Conservation (phyloP, 1,140 invertebrate species). For the Riptortus pedestris region DNA sequence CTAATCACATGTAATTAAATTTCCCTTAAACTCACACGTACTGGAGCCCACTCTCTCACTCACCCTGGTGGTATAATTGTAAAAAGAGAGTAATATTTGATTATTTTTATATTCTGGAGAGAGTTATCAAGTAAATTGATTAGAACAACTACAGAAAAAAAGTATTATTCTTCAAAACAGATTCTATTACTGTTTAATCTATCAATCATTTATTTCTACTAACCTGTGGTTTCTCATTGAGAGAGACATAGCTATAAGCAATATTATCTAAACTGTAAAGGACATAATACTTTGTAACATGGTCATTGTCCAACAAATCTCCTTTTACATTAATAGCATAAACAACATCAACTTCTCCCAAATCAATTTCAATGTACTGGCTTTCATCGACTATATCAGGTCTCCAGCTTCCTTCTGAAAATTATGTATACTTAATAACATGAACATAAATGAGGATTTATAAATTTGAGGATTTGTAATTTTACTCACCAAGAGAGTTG, state of each 20-base stretch:
- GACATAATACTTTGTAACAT: constrained; percentile 62
- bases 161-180: too few species aligned
- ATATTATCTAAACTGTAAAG: constrained; percentile 54
- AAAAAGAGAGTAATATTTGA: too few species aligned
- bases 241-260: constrained; percentile 44
- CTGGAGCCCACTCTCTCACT: too few species aligned
- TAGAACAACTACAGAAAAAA: too few species aligned
- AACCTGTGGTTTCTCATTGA: constrained; percentile 30
- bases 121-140: too few species aligned
- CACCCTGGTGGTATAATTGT: too few species aligned
- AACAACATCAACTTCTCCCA: constrained; percentile 49
- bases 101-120: too few species aligned
- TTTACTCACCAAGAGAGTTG: background rate
- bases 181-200: too few species aligned
- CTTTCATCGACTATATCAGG: constrained; percentile 44
- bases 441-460: background rate
- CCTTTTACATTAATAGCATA: constrained; percentile 64
- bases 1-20: too few species aligned
- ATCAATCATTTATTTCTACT: too few species aligned
- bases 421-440: background rate
- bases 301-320: constrained; percentile 48
- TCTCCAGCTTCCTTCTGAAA: constrained; percentile 42
- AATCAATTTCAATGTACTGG: constrained; percentile 59
- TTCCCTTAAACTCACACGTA: too few species aligned
- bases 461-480: background rate